These are phyloP conservation scores for Tangara arthus DNA, from an alignment of 2,797 vertebrate genomes.

Conservation along the genomic window DNA sequence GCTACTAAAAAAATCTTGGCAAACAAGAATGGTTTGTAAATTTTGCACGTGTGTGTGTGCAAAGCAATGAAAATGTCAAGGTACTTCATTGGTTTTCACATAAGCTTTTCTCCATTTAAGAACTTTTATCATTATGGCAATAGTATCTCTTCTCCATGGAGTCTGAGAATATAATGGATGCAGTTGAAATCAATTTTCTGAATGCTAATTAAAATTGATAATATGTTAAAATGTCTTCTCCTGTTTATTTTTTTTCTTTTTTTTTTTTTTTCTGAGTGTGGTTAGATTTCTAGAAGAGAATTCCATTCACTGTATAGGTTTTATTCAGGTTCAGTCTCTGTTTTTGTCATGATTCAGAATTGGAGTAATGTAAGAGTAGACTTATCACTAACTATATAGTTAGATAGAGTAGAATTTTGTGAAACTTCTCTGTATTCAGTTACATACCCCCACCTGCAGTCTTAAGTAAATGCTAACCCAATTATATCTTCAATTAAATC, in stretches of 20 bases:
- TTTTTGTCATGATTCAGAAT: not conserved
- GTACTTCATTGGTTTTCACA: not conserved
- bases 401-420: not conserved
- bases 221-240: not conserved
- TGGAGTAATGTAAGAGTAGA: not conserved
- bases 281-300: not conserved
- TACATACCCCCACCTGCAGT: not conserved
- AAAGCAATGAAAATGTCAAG: not conserved
- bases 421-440: not conserved
- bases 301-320: not conserved
- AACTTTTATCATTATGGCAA: not conserved
- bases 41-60: not conserved
- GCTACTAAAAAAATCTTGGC: not conserved
- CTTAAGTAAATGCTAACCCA: not conserved
- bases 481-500: not conserved
- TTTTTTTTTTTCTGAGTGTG: not conserved
- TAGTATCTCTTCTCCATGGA: rapidly evolving
- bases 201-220: not conserved
- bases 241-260: not conserved
- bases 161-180: not conserved
- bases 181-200: not conserved
- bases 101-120: not conserved
- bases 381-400: not conserved
- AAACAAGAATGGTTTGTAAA: not conserved
- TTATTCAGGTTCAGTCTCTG: not conserved